These are phyloP conservation scores for Platorchestia sp. DNA, from an alignment of 1,140 invertebrate species.

Conservation along the genomic window DNA sequence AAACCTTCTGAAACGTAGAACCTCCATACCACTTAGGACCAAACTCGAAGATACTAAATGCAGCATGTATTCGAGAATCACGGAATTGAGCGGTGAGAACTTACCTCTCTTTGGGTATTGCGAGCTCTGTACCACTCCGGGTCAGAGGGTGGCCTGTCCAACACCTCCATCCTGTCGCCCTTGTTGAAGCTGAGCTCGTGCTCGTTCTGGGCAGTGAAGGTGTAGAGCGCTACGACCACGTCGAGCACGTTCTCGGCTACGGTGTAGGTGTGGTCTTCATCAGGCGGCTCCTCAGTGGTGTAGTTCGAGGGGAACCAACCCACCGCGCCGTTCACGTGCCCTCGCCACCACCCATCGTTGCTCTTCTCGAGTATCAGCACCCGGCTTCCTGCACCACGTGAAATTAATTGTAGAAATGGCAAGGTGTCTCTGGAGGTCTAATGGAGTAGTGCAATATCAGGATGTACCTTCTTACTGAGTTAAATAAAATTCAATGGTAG, in stretches of 20 bases:
- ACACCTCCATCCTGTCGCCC: constrained; percentile 92
- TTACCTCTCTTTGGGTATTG: constrained; percentile 82
- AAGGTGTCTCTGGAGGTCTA: too few relatives aligned
- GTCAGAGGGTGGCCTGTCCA: constrained; percentile 94
- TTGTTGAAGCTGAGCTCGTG: constrained; percentile 98
- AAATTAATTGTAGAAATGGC: too few relatives aligned
- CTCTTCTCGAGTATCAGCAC: constrained; percentile 98
- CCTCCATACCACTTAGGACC: neutral
- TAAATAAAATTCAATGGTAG: too few relatives aligned
- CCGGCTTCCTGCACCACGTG: constrained; percentile 76
- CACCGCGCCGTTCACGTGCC: constrained; percentile 82
- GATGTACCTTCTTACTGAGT: too few relatives aligned
- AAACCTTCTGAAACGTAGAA: neutral
- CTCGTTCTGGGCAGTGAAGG: constrained; percentile 92
- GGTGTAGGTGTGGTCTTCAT: constrained; percentile 82
- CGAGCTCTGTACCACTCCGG: constrained; percentile 98
- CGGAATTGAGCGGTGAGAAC: neutral
- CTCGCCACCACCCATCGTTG: constrained; percentile 99
- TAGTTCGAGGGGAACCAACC: constrained; percentile 99
- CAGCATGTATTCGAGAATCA: neutral
- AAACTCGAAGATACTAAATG: too few relatives aligned
- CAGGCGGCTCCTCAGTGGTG: constrained; percentile 86
- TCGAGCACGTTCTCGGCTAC: constrained; percentile 94
- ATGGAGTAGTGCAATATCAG: too few relatives aligned
- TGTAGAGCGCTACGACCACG: constrained; percentile 94